Evolutionary conservation across 2,797 vertebrate genomes (phyloP), one percentile per base, ranked within the genome.

Genomic region (Eospalax fontanierii): DNA sequence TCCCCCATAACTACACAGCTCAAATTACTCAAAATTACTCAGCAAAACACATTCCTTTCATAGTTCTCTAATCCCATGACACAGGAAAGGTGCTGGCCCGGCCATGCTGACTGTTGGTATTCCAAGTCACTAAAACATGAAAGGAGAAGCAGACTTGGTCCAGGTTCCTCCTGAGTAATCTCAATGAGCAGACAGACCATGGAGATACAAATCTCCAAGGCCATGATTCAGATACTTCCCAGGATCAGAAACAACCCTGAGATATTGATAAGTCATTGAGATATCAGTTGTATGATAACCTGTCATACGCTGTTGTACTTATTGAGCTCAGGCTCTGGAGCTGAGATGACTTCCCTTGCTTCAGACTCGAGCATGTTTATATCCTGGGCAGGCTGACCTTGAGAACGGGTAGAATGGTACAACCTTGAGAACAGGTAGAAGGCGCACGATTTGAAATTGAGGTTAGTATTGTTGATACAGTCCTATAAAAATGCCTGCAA

Each of bases 11-110:
- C 95, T 61, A 82, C 15, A 75, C 61, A 80, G 91, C 87, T 97
- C 92, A 70, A 93, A 89, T 96, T 97, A 95, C 95, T 93, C 76
- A 91, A 96, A 97, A 93, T 97, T 95, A 94, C 95, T 92, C 94
- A 93, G 87, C 94, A 97, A 97, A 96, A 96, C 95, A 97, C 95
- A 97, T 97, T 97, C 96, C 93, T 95, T 83, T 97, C 96, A 95
- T 97, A 96, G 18, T 95, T 97, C 89, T 92, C 10, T 90, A 92
- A 90, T 97, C 95, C 92, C 90, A 92, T 75, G 54, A 79, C 74
- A 85, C 35, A 75, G 84, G 61, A 92, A 97, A 97, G 96, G 96
- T 97, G 92, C 82, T 90, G 46, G 93, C 61, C 50, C 68, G 84
- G 83, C 86, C 63, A 26, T 33, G 71, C 33, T 21, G 54, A 19